These are phyloP conservation scores for Morpho achilles DNA, from an alignment of 2,888 invertebrate species.

Conservation along the genomic window DNA sequence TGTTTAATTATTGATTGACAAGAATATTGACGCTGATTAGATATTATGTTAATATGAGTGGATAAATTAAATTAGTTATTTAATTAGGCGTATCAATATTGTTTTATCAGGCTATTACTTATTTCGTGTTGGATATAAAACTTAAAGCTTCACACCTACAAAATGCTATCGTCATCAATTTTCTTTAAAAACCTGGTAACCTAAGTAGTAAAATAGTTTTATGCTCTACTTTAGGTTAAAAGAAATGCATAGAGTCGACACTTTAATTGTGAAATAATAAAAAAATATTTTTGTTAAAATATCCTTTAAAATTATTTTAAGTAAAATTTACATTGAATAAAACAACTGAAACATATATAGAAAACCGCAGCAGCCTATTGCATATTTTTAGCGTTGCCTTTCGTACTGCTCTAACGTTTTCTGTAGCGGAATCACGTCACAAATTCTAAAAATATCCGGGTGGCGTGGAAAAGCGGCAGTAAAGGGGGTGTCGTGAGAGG, in stretches of 20 bases:
- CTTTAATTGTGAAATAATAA: too few species aligned
- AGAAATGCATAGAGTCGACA: too few species aligned
- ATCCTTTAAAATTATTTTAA: too few species aligned
- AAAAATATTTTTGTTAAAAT: too few species aligned
- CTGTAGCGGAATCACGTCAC: slow-evolving; percentile 63
- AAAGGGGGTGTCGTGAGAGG: slow-evolving; percentile 42
- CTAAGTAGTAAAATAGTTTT: too few species aligned
- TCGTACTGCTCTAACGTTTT: slow-evolving; percentile 41
- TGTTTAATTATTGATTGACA: not conserved
- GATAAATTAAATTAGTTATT: slow-evolving; percentile 6
- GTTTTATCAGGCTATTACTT: not conserved
- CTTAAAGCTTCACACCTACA: too few species aligned
- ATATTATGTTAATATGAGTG: slow-evolving; percentile 1
- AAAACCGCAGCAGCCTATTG: slow-evolving; percentile 23
- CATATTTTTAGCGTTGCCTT: slow-evolving; percentile 43
- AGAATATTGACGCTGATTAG: not conserved
- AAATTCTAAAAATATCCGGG: slow-evolving; percentile 67
- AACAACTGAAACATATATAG: not conserved
- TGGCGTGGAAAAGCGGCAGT: slow-evolving; percentile 43
- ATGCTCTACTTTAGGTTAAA: too few species aligned
- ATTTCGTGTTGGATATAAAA: not conserved
- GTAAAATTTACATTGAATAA: too few species aligned
- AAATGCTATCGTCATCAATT: too few species aligned
- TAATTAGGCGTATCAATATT: slow-evolving; percentile 7
- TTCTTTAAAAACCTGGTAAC: too few species aligned